These are phyloP conservation scores for Lutraria lutraria DNA, from an alignment of 2,888 invertebrate species.

Conservation along the genomic window DNA sequence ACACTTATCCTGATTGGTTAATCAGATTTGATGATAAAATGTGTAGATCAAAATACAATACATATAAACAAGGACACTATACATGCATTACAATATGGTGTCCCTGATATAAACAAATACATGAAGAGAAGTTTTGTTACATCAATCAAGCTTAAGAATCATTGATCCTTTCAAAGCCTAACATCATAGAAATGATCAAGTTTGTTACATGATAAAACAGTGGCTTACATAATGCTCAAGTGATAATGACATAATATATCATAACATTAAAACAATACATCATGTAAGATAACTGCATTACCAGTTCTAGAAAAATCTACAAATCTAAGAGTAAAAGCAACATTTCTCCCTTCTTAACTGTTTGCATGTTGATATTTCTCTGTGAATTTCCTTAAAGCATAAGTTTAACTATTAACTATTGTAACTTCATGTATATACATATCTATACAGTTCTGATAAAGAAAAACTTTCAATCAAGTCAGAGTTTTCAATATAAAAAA, in stretches of 20 bases:
- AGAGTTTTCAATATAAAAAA: background rate
- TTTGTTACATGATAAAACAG: background rate
- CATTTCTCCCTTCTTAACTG: background rate
- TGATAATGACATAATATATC: background rate
- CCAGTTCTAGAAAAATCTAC: background rate
- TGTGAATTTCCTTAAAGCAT: too few species aligned
- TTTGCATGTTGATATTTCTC: background rate
- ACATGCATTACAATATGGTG: too few species aligned
- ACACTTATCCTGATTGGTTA: background rate
- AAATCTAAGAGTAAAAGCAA: background rate
- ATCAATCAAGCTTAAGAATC: constrained; percentile 33
- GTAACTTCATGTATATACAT: too few species aligned
- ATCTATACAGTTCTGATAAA: too few species aligned
- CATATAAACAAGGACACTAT: too few species aligned
- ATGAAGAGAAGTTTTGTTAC: constrained; percentile 26
- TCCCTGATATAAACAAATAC: background rate
- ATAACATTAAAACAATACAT: background rate
- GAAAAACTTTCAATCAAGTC: too few species aligned
- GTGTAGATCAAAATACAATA: background rate
- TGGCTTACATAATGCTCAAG: background rate
- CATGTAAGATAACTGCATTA: background rate
- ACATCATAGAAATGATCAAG: constrained; percentile 32
- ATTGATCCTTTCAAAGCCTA: constrained; percentile 25
- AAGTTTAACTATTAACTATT: too few species aligned
- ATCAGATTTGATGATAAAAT: background rate